phyloP scores from a whole-genome alignment of 2,113 vertebrate genomes.

The Macroglossus sobrinus region DNA sequence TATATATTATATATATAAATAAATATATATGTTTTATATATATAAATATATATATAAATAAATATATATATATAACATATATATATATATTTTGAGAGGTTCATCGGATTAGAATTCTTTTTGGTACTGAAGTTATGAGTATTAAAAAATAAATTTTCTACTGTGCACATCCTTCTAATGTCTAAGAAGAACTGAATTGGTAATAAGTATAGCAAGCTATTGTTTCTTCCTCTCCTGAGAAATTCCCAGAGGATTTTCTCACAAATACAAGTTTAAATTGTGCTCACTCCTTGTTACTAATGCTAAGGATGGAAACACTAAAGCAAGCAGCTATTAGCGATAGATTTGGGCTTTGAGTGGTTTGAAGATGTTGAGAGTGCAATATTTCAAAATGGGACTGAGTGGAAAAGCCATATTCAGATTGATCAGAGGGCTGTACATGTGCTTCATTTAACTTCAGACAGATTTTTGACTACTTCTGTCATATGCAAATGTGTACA shows the following conservation, averaged over 20 bases:
- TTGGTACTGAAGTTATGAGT: neutral
- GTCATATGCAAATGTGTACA: conserved; percentile 78
- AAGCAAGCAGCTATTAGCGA: neutral
- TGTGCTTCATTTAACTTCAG: conserved; percentile 70
- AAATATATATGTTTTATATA: too few relatives aligned
- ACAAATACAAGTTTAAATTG: neutral
- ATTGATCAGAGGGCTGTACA: conserved; percentile 48
- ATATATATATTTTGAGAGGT: neutral
- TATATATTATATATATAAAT: too few relatives aligned
- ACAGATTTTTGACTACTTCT: conserved; percentile 72
- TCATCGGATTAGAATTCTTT: neutral
- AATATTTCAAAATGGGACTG: conserved; percentile 26
- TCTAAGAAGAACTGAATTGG: neutral
- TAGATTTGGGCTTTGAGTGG: neutral
- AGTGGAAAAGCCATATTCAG: conserved; percentile 47
- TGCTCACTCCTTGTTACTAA: conserved; percentile 26
- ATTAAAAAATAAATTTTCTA: neutral
- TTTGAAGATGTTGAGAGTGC: conserved; percentile 27
- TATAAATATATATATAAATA: too few relatives aligned
- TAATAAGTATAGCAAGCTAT: neutral
- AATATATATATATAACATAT: too few relatives aligned
- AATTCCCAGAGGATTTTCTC: conserved; percentile 1
- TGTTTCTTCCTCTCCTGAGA: neutral
- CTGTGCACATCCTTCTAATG: neutral
- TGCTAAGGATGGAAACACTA: neutral